Conservation (phyloP, 1,140 invertebrate species). For the Lysiphlebus fabarum region DNA sequence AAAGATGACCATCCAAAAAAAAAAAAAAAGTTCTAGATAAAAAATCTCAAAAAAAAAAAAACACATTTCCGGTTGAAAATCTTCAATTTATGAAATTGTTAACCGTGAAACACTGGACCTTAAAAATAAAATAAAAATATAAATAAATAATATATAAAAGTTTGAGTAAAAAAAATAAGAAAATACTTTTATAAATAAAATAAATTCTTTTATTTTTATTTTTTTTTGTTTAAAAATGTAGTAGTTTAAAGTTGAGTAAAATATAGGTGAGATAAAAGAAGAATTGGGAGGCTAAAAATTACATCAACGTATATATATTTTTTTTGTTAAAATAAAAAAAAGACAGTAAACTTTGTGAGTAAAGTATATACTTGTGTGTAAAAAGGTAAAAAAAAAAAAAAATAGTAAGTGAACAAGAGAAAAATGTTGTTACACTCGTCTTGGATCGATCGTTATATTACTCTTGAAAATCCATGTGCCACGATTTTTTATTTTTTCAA, state of each 20-base stretch:
- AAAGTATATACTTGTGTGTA: neutral
- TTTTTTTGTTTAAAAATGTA: neutral
- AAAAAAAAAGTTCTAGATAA: neutral
- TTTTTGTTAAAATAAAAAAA: too few species aligned
- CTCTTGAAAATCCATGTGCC: constrained; percentile 4
- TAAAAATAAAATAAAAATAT: neutral
- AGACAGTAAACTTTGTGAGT: neutral
- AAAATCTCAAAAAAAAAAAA: neutral
- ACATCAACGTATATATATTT: neutral
- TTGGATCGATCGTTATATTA: constrained; percentile 8
- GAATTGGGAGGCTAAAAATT: neutral
- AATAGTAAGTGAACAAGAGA: neutral
- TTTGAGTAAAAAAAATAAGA: neutral
- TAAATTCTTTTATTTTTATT: too few species aligned
- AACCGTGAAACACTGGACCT: neutral
- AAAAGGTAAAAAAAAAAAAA: constrained; percentile 1
- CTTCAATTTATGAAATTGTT: neutral
- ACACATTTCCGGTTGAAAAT: neutral
- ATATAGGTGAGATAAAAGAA: neutral
- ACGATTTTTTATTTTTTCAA: constrained; percentile 5
- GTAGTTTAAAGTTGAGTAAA: constrained; percentile 5
- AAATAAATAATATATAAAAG: constrained; percentile 8
- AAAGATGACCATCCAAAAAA: constrained; percentile 17
- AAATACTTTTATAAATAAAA: neutral
- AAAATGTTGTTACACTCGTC: constrained; percentile 4